Base-by-base conservation (phyloP, 2,113 vertebrate genomes). In the Scatophagus argus region DNA sequence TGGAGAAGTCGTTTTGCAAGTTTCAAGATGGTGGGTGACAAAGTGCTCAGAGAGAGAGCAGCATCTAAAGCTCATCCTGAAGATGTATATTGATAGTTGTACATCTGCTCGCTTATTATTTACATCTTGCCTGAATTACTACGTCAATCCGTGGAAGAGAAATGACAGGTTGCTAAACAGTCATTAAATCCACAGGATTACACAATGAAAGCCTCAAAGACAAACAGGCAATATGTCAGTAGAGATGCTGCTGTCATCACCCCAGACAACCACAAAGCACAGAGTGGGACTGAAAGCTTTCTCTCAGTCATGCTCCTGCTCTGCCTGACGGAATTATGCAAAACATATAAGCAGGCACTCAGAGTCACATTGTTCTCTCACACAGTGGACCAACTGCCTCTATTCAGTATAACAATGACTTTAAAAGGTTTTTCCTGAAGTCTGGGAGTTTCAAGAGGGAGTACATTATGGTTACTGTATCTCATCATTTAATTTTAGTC, bases 171-270 rank as follows among this genome's bases (percentile, higher is more conserved):
- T 16, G 51, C 14, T 38, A 31, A 66, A 41, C 21, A 77, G 62
- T 17, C 23, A 58, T 63, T 56, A 71, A 34, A 72, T 61, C 31
- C 44, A 58, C 23, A 49, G 65, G 65, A 76, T 66, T 44, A 77
- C 27, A 41, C 59, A 70, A 74, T 58, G 65, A 64, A 36, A 49
- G 41, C 60, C 47, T 65, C 23, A 66, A 65, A 74, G 64, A 74
- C 67, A 61, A 55, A 56, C 44, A 31, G 23, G 13, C 27, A 25
- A 43, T 76, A 56, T 54, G 21, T 76, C 72, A 76, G 55, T 11
- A 12, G 14, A 39, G 62, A 27, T 13, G 38, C 63, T 73, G 27
- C n/a, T 63, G 66, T 14, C 13, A 9, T 82, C 79, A 62, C 23
- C 55, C 21, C 74, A 61, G 25, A 38, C 11, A 38, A 43, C 34